Base-by-base conservation (phyloP, 2,888 invertebrate genomes). In the Liopterus haemorrhoidalis region DNA sequence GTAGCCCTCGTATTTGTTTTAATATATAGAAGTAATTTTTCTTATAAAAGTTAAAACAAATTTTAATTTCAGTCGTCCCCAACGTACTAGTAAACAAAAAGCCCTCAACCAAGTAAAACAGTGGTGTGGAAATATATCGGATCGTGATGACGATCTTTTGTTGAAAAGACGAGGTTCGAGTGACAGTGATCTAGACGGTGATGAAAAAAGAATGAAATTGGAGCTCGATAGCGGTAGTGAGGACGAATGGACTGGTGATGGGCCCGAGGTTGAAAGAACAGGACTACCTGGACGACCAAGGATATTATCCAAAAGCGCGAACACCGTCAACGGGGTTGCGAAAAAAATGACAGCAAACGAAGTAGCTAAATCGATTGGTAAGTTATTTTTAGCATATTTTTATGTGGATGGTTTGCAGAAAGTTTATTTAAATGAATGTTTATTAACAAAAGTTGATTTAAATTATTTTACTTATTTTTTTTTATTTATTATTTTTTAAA, bases 71-170 rank as follows among this genome's bases (percentile, higher is more conserved):
- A 81, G 81, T 3, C 76, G 85, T 18, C 81, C 85, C 2, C 80
- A 80, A 60, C 73, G 85, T 14, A 80, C 79, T n/a, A 86, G 87
- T 57, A 89, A 88, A 64, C 82, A 81, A 36, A 85, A 84, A 55
- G 87, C 87, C 0, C 69, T 87, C 63, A 84, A 85, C 64, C 85
- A 87, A 63, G 86, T 88, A 42, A 88, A 88, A 61, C 82, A 82
- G 48, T 89, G 88, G 89, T 85, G 85, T 54, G 85, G 85, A 9
- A 81, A 74, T 1, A 76, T 75, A 62, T 72, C 72, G 30, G 72
- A 76, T 4, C 73, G 73, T 14, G 75, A 75, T 24, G 62, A 61
- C 32, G 49, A 48, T 20, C 48, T 56, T n/a, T 43, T 52, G 8
- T 51, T 53, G 14, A 56, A 58, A 43, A 53, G 58, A 16, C 15